Evolutionary conservation across 2,113 vertebrate species (phyloP), one percentile per base, ranked within the genome.

Genomic region (Cyprinus carpio): DNA sequence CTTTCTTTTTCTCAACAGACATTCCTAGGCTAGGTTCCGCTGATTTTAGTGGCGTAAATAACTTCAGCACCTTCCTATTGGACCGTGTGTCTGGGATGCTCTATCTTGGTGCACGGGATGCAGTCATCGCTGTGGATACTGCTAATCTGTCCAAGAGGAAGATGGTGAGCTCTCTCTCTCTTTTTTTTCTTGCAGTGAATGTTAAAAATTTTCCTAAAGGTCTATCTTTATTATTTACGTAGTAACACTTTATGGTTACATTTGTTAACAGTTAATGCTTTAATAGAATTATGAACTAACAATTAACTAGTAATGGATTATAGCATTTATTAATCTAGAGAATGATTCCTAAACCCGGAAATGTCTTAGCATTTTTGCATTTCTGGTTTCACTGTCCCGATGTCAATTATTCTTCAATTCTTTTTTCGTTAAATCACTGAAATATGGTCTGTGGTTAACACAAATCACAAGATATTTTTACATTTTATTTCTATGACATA

Each of bases 1-100:
- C 56, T 69, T 15, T 56, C 1, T 49, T 64, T 77, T 12, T 83
- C 37, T 77, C 16, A 72, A 74, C 25, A 87, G 51, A 60, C 84
- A 91, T 92, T 16, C 64, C 60, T 6, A 76, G 89, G n/a, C 64
- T 93, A 51, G 88, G 82, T 37, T 77, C 69, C 0, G 43, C 80
- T 13, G 40, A 23, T 12, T 90, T 95, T 4, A 4, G 20, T 0
- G 80, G 40, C 0, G 88, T 89, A 40, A 85, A 90, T 81, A 95
- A 96, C 91, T 94, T 96, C 88, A 96, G 94, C 87, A 93, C 94
- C 71, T 95, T 97, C 78, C 93, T 96, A 4, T 89, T 97, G 91
- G 92, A 97, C 87, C 89, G 81, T 6, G 71, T 84, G 10, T 90
- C 93, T 2, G 94, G 93, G 13, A 91, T 85, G 2, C 93, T 97